These are phyloP conservation scores for Epistrophe eligans DNA, from an alignment of 2,888 invertebrate genomes.

Conservation along the genomic window DNA sequence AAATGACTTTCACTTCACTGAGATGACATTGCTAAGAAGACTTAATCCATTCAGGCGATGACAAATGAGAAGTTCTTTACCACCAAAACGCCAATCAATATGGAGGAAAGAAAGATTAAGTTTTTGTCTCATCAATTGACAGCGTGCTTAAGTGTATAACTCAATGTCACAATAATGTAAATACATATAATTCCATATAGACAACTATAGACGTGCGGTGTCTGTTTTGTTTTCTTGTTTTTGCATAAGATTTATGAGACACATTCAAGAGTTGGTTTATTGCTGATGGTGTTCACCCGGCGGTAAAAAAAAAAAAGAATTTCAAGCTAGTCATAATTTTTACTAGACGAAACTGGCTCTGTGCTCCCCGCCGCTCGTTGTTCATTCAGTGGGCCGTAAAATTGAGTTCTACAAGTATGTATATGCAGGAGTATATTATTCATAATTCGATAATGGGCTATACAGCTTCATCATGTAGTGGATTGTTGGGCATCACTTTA, in stretches of 20 bases:
- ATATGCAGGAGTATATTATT: constrained; percentile 28
- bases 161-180: constrained; percentile 38
- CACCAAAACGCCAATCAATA: not conserved
- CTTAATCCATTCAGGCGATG: constrained; percentile 25
- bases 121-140: constrained; percentile 13
- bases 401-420: constrained; percentile 13
- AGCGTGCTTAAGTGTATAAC: not conserved
- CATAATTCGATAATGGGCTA: constrained; percentile 25
- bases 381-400: constrained; percentile 29
- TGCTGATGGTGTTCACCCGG: not conserved
- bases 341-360: not conserved
- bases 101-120: not conserved
- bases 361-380: not conserved
- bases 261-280: not conserved
- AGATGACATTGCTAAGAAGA: not conserved
- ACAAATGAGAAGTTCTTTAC: constrained; percentile 3
- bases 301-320: not conserved
- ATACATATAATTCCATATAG: constrained; percentile 5
- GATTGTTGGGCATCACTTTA: constrained; percentile 23
- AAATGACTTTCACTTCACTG: constrained; percentile 17
- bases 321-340: constrained; percentile 11
- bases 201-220: not conserved
- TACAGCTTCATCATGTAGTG: constrained; percentile 2
- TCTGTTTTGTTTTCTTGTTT: not conserved
- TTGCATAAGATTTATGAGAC: constrained; percentile 21